Evolutionary conservation across 2,888 invertebrate genomes (phyloP).

Genomic region (Choristoneura rosaceana): DNA sequence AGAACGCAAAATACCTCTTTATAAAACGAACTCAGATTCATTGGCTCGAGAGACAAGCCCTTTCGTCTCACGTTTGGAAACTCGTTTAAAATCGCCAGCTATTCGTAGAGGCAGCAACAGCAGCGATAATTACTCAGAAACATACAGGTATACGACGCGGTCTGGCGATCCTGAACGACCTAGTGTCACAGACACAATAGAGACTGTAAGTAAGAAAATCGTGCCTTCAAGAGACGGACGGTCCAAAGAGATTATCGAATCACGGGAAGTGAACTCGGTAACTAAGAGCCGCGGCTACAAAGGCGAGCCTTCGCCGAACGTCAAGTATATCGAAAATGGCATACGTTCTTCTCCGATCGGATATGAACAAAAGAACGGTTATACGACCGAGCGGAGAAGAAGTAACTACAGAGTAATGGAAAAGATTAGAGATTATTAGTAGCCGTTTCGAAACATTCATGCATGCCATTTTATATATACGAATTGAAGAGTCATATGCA

Average conservation of each 20-base stretch:
- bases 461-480: constrained; percentile 52
- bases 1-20: constrained; percentile 75
- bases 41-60: constrained; percentile 79
- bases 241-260: constrained; percentile 88
- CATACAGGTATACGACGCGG: constrained; percentile 88
- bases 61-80: constrained; percentile 75
- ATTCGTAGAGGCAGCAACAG: constrained; percentile 88
- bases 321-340: constrained; percentile 85
- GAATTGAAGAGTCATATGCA: constrained; percentile 67
- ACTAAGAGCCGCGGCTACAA: constrained; percentile 87
- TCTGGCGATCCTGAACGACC: constrained; percentile 88
- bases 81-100: constrained; percentile 76
- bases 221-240: constrained; percentile 88
- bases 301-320: constrained; percentile 73
- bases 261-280: constrained; percentile 89
- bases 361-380: constrained; percentile 72
- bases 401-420: constrained; percentile 80
- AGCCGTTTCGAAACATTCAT: constrained; percentile 45
- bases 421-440: constrained; percentile 80
- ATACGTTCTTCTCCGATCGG: constrained; percentile 66
- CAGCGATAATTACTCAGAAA: constrained; percentile 90
- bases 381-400: constrained; percentile 70
- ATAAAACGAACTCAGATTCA: constrained; percentile 74
- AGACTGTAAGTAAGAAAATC: constrained; percentile 89
- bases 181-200: constrained; percentile 89